A percentile compares a stretch with the other conserved stretches of the same genome.
phyloP scores from a whole-genome alignment of 1,140 invertebrate species.

The Drosophila malerkotliana region DNA sequence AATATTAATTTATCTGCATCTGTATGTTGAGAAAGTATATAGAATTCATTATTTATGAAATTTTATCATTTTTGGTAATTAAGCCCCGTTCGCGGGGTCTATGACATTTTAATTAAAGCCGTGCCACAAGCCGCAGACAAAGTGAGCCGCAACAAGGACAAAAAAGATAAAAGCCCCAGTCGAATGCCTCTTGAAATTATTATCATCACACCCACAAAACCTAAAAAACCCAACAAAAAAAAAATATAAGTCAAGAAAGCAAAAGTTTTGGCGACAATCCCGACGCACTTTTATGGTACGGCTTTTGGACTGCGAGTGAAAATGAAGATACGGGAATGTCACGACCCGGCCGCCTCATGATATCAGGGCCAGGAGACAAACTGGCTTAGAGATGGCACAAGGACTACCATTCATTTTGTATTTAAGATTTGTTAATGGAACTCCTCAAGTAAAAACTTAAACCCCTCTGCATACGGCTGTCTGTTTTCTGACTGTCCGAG shows the following conservation, averaged over 20 bases:
- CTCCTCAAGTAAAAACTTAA: too few species aligned
- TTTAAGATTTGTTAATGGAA: neutral
- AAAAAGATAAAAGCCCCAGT: constrained; percentile 29
- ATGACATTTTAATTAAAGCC: constrained; percentile 70
- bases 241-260: constrained; percentile 52
- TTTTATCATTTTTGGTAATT: constrained; percentile 59
- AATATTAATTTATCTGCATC: constrained; percentile 71
- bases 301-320: constrained; percentile 55
- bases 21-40: constrained; percentile 5
- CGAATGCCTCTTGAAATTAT: constrained; percentile 45
- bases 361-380: constrained; percentile 8
- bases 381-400: constrained; percentile 24
- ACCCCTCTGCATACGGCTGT: too few species aligned
- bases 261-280: constrained; percentile 73
- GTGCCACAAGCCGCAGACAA: constrained; percentile 27
- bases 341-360: neutral
- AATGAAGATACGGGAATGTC: constrained; percentile 59
- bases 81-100: constrained; percentile 37
- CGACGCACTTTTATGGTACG: constrained; percentile 71
- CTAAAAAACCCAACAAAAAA: constrained; percentile 4
- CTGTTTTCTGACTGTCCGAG: too few species aligned
- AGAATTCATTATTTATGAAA: constrained; percentile 47
- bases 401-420: neutral
- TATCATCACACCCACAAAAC: constrained; percentile 56
- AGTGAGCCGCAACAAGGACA: constrained; percentile 9